phyloP scores from a whole-genome alignment of 2,888 invertebrate genomes.

The Rhabditophanes sp. region DNA sequence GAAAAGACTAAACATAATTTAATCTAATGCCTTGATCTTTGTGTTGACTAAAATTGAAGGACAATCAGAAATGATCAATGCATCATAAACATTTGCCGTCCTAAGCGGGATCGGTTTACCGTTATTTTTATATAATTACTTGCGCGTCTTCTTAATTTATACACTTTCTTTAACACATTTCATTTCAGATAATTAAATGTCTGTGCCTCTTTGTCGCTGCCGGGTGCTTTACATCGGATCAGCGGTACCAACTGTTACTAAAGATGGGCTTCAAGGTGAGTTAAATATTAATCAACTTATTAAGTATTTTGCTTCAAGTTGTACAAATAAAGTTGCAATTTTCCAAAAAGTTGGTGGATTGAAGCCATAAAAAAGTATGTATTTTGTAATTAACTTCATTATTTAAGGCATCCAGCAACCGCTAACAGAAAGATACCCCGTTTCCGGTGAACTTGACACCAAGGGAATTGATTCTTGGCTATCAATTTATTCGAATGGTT shows the following conservation, averaged over 20 bases:
- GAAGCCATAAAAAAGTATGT: slow-evolving; percentile 1
- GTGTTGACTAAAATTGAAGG: too few relatives aligned
- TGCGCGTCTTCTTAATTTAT: too few relatives aligned
- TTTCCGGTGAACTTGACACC: slow-evolving; percentile 71
- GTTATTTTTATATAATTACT: too few relatives aligned
- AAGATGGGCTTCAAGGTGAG: slow-evolving; percentile 88
- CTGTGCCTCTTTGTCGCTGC: slow-evolving; percentile 73
- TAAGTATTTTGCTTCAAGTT: background rate
- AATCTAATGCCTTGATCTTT: too few relatives aligned
- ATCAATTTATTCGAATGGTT: slow-evolving; percentile 88
- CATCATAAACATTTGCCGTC: too few relatives aligned
- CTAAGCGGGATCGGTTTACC: too few relatives aligned
- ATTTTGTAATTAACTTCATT: slow-evolving; percentile 7
- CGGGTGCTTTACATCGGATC: slow-evolving; percentile 88
- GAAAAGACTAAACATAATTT: too few relatives aligned
- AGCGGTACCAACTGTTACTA: slow-evolving; percentile 86
- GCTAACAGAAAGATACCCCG: slow-evolving; percentile 79
- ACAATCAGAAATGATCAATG: too few relatives aligned
- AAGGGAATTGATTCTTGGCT: slow-evolving; percentile 80
- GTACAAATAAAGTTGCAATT: background rate
- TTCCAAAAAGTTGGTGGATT: background rate
- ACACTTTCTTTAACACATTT: slow-evolving; percentile 2
- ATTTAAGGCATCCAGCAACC: slow-evolving; percentile 73
- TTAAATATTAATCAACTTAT: slow-evolving; percentile 56
- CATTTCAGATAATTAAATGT: slow-evolving; percentile 11